A percentile compares a stretch with the other conserved stretches of the same genome.
Conservation (phyloP, 2,113 vertebrate species). For the Charina bottae region DNA sequence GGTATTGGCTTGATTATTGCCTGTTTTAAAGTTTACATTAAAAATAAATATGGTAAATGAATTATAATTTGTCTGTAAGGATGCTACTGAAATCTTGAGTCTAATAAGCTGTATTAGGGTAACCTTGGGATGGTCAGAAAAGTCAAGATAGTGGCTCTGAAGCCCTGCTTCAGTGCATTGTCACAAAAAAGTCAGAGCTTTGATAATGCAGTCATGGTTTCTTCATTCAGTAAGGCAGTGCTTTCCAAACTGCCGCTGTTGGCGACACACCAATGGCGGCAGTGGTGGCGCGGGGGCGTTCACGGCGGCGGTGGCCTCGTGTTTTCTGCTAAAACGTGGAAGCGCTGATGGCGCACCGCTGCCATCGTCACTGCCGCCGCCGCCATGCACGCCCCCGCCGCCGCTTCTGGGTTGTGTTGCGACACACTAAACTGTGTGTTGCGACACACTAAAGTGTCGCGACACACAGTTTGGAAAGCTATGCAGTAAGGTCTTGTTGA, state of each 20-base stretch:
- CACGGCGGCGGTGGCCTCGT: too few species aligned
- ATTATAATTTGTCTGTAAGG: constrained; percentile 58
- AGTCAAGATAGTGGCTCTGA: not conserved
- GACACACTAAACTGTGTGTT: too few species aligned
- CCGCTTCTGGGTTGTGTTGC: too few species aligned
- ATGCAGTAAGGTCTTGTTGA: not conserved
- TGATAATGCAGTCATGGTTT: constrained; percentile 16
- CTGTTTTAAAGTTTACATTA: constrained; percentile 65
- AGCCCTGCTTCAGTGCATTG: not conserved
- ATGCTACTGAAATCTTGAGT: constrained; percentile 46
- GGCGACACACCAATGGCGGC: too few species aligned
- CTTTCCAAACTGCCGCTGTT: too few species aligned
- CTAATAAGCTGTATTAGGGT: constrained; percentile 32
- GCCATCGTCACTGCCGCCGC: too few species aligned
- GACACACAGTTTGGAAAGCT: too few species aligned
- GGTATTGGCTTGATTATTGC: constrained; percentile 67
- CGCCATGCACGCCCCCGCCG: too few species aligned
- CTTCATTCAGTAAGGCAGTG: constrained; percentile 16
- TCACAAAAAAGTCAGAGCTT: not conserved
- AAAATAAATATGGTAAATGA: constrained; percentile 62
- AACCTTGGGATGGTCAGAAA: not conserved
- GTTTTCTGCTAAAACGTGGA: too few species aligned
- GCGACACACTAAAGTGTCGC: too few species aligned
- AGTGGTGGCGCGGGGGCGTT: too few species aligned
- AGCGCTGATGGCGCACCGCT: too few species aligned